A percentile compares a stretch with the other conserved stretches of the same genome.
Evolutionary conservation across 2,113 vertebrate species (phyloP).

Genomic region (Egretta garzetta): DNA sequence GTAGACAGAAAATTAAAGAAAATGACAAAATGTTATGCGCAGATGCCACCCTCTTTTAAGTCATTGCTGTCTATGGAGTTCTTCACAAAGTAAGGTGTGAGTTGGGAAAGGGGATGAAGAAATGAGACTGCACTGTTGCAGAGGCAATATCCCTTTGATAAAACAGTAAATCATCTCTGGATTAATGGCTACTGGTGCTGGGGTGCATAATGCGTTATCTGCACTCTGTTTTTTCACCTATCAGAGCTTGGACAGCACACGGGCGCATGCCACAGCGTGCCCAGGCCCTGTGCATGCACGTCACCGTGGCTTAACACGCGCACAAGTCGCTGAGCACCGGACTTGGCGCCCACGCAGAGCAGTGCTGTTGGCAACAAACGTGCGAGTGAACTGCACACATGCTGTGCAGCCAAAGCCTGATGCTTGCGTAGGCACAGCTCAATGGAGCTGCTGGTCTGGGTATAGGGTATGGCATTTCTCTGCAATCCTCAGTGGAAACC

Average conservation of each 20-base stretch:
- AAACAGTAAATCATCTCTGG: not conserved
- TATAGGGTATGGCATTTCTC: not conserved
- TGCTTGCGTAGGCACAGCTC: not conserved
- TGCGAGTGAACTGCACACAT: rapidly evolving
- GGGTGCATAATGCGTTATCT: not conserved
- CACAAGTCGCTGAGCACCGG: not conserved
- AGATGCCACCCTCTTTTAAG: not conserved
- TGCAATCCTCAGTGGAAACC: not conserved
- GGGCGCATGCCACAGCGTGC: rapidly evolving
- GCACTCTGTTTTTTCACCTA: not conserved
- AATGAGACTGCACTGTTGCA: not conserved
- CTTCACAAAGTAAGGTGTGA: not conserved
- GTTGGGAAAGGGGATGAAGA: not conserved
- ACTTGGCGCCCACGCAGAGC: not conserved
- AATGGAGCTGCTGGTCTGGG: not conserved
- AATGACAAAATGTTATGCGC: constrained; percentile 45
- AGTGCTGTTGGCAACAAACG: rapidly evolving
- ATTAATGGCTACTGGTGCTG: not conserved
- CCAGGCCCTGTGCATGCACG: not conserved
- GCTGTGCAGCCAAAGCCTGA: not conserved
- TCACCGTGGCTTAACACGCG: rapidly evolving
- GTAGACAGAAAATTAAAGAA: constrained; percentile 34
- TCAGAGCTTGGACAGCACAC: rapidly evolving
- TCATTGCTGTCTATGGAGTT: not conserved
- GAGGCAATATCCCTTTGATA: not conserved